Evolutionary conservation across 2,113 vertebrate genomes (phyloP), one percentile per base, ranked within the genome.

Genomic region (Aplodontia rufa): DNA sequence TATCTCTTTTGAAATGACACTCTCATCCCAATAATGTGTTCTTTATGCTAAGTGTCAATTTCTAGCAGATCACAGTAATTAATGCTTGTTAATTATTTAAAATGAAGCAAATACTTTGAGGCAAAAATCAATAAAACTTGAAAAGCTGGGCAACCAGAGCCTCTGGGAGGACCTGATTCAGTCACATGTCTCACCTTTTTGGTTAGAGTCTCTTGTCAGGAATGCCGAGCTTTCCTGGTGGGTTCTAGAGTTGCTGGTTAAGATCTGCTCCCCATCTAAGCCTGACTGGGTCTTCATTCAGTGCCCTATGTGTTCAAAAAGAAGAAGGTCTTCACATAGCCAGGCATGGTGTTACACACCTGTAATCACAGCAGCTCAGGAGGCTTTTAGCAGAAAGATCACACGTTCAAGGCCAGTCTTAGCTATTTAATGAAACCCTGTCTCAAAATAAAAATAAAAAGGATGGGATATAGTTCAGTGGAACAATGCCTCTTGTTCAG

Each of bases 51-150:
- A 96, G 74, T 64, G 62, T 37, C 35, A 87, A 42, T 88, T 95
- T 91, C 35, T 26, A 94, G 10, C 2, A 88, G 40, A 82, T 84
- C 68, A 66, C 7, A 40, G 12, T 92, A 69, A 82, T 96, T 91
- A 91, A 58, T 75, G 62, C 3, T 66, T 91, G 17, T 60, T 82
- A 78, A 91, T 94, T 91, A 89, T 86, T 95, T 95, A 28, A 76
- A 96, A 68, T 62, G 40, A 90, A 87, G 10, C 10, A 79, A 93
- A 71, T n/a, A 62, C 28, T 14, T 55, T 82, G 55, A 62, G 16
- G n/a, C 1, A 55, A 96, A 95, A 91, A 26, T 55, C 64, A 58
- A 28, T 72, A 26, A 71, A 71, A 5, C 37, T 75, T 28, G n/a
- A 91, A 84, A 55, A 35, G 5, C 24, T 76, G 30, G 55, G 10